Evolutionary conservation across 2,888 invertebrate species (phyloP).

Genomic region (Netelia virgata): DNA sequence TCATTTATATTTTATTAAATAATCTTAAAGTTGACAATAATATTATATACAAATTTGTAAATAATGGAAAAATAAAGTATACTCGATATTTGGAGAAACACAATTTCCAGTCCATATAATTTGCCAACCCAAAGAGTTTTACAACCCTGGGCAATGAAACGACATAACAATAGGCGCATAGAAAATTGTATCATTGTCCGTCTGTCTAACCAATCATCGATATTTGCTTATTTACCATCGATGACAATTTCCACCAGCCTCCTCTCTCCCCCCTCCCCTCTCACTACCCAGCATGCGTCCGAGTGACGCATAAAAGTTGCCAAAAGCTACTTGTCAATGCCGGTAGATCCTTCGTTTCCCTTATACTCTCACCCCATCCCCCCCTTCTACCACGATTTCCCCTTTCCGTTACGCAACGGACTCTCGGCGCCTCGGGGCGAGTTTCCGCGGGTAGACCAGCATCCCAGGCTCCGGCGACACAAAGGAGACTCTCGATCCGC

Average conservation of each 20-base stretch:
- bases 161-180: conserved; percentile 24
- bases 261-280: background rate
- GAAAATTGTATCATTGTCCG: conserved; percentile 39
- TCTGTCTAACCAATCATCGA: conserved; percentile 43
- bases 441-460: conserved; percentile 57
- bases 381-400: background rate
- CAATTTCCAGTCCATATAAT: too few species aligned
- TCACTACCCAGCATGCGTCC: background rate
- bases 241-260: conserved; percentile 13
- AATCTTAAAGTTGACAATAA: too few species aligned
- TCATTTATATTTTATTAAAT: too few species aligned
- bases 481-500: conserved; percentile 62
- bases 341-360: conserved; percentile 49
- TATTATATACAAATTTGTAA: too few species aligned
- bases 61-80: too few species aligned
- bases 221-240: conserved; percentile 31
- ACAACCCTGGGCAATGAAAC: background rate
- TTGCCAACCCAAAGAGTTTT: too few species aligned
- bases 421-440: conserved; percentile 58
- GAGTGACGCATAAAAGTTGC: conserved; percentile 63
- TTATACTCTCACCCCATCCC: conserved; percentile 22
- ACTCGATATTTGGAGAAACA: too few species aligned
- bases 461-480: conserved; percentile 58
- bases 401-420: conserved; percentile 57
- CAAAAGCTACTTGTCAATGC: conserved; percentile 53